These are phyloP conservation scores for Gila orcuttii DNA, from an alignment of 2,113 vertebrate species.

Conservation along the genomic window DNA sequence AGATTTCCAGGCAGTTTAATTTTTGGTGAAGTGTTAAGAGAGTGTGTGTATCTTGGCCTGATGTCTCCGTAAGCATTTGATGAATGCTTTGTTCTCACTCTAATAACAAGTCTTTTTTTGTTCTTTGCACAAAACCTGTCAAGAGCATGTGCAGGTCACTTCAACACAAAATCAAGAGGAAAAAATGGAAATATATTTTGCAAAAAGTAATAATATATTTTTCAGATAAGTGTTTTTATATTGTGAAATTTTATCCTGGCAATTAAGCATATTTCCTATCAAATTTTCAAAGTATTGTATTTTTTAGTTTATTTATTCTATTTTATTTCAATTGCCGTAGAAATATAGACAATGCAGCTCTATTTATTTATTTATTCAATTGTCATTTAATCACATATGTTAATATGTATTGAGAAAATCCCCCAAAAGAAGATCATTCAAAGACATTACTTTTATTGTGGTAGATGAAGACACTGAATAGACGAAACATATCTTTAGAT, in stretches of 20 bases:
- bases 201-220: background rate
- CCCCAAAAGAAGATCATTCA: background rate
- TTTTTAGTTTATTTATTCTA: background rate
- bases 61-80: conserved; percentile 54
- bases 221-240: background rate
- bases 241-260: background rate
- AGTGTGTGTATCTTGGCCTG: conserved; percentile 41
- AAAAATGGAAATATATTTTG: background rate
- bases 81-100: conserved; percentile 50
- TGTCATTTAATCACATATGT: background rate
- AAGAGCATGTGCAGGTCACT: conserved; percentile 1
- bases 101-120: conserved; percentile 58
- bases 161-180: background rate
- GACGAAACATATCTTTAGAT: background rate
- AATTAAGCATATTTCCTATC: background rate
- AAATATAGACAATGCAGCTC: background rate
- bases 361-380: background rate
- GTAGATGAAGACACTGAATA: background rate
- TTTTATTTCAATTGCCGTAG: background rate
- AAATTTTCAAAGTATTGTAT: background rate
- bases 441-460: background rate
- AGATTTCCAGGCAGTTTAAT: background rate
- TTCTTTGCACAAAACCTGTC: conserved; percentile 24
- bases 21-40: conserved; percentile 32
- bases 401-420: background rate